A percentile compares a stretch with the other conserved stretches of the same genome.
Evolutionary conservation across 2,888 invertebrate species (phyloP).

Genomic region (Orthosia incerta): DNA sequence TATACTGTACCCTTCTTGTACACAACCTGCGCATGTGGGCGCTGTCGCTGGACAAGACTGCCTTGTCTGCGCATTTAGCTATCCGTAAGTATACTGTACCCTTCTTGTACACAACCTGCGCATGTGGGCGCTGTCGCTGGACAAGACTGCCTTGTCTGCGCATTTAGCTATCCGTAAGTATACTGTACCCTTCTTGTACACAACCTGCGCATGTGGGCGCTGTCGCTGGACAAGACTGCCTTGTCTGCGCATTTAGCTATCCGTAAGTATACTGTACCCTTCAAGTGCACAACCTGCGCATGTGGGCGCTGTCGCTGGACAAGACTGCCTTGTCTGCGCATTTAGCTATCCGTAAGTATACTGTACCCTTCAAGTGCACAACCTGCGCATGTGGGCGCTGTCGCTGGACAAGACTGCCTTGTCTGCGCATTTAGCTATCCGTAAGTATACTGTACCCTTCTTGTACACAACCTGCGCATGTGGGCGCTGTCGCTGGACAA

Average conservation of each 20-base stretch:
- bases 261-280: constrained; percentile 91
- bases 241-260: constrained; percentile 99
- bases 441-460: constrained; percentile 91
- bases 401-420: constrained; percentile 99
- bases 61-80: constrained; percentile 98
- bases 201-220: constrained; percentile 96
- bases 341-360: constrained; percentile 96
- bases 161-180: constrained; percentile 97
- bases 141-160: constrained; percentile 98
- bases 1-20: constrained; percentile 68
- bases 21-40: constrained; percentile 96
- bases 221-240: constrained; percentile 98
- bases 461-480: constrained; percentile 90
- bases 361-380: too few species aligned
- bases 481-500: constrained; percentile 99
- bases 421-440: constrained; percentile 98
- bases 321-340: constrained; percentile 99
- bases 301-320: constrained; percentile 99
- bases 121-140: constrained; percentile 99
- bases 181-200: constrained; percentile 68
- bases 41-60: constrained; percentile 98
- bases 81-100: constrained; percentile 93
- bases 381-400: constrained; percentile 97
- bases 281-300: constrained; percentile 85
- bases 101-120: constrained; percentile 79